A percentile compares a stretch with the other conserved stretches of the same genome.
Conservation (phyloP, 2,113 vertebrate genomes). For the Nothoprocta pentlandii region DNA sequence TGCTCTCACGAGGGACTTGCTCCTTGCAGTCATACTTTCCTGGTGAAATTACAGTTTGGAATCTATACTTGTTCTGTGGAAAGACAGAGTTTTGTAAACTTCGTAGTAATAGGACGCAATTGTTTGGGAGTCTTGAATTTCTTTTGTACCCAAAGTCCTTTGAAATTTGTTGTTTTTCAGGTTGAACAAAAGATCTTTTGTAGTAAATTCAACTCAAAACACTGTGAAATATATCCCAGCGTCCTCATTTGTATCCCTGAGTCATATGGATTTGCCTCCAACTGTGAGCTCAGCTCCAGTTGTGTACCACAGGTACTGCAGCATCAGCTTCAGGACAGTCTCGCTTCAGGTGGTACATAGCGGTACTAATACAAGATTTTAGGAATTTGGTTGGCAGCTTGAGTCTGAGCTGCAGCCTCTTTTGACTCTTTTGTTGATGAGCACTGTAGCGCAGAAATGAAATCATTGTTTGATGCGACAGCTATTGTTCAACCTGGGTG, state of each 20-base stretch:
- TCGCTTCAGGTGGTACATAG: not conserved
- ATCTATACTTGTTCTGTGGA: not conserved
- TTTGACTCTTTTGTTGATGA: not conserved
- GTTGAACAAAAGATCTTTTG: not conserved
- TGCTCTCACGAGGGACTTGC: not conserved
- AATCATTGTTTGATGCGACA: not conserved
- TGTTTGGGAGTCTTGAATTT: not conserved
- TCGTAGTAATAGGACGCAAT: not conserved
- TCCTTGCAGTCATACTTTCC: not conserved
- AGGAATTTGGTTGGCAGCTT: not conserved
- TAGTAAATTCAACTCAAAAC: not conserved
- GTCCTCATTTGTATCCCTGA: not conserved
- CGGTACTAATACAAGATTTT: not conserved
- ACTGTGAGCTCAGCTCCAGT: not conserved
- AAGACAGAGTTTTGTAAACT: not conserved
- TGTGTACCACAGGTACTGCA: not conserved
- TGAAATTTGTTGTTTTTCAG: not conserved
- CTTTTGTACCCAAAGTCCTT: not conserved
- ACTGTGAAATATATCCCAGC: not conserved
- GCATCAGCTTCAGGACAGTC: not conserved
- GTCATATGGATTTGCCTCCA: not conserved
- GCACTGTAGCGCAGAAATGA: not conserved
- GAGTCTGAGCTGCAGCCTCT: not conserved
- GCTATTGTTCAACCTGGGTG: not conserved
- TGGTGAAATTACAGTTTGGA: not conserved